Percentiles rank a stretch among this genome's conserved stretches.
Evolutionary conservation across 2,113 vertebrate species (phyloP).

Genomic region (Toxotes chatareus): DNA sequence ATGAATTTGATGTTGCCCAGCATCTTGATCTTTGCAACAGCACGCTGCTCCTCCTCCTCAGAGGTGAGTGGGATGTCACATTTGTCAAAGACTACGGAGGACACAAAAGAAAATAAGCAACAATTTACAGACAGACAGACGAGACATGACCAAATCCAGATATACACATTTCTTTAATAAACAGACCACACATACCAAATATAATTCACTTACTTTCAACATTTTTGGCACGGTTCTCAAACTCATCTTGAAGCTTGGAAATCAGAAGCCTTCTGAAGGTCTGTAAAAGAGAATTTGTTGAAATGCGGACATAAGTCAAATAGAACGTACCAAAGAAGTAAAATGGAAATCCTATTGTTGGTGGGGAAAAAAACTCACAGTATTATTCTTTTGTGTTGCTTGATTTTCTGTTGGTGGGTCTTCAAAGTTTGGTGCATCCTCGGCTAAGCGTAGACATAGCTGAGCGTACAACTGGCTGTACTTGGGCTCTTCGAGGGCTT

Average conservation of each 20-base stretch:
- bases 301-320: not conserved
- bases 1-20: conserved; percentile 99
- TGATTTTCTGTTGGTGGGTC: conserved; percentile 92
- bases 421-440: conserved; percentile 99
- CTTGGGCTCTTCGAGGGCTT: conserved; percentile 99
- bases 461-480: conserved; percentile 99
- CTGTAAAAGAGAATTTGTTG: conserved; percentile 72
- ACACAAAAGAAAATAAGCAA: not conserved
- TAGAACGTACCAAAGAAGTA: not conserved
- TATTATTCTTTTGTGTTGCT: conserved; percentile 96
- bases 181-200: not conserved
- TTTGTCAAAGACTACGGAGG: conserved; percentile 93
- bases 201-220: conserved; percentile 92
- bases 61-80: conserved; percentile 94
- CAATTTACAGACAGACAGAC: not conserved
- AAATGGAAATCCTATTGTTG: not conserved
- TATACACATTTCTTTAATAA: not conserved
- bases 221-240: conserved; percentile 99
- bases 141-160: not conserved
- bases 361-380: conserved; percentile 84
- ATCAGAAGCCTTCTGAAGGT: conserved; percentile 99
- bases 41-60: conserved; percentile 99
- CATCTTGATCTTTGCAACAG: conserved; percentile 99
- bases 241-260: conserved; percentile 99
- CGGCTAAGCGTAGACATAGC: conserved; percentile 99